Evolutionary conservation across 2,888 invertebrate genomes (phyloP), one percentile per base, ranked within the genome.

Genomic region (Nomada fucata): DNA sequence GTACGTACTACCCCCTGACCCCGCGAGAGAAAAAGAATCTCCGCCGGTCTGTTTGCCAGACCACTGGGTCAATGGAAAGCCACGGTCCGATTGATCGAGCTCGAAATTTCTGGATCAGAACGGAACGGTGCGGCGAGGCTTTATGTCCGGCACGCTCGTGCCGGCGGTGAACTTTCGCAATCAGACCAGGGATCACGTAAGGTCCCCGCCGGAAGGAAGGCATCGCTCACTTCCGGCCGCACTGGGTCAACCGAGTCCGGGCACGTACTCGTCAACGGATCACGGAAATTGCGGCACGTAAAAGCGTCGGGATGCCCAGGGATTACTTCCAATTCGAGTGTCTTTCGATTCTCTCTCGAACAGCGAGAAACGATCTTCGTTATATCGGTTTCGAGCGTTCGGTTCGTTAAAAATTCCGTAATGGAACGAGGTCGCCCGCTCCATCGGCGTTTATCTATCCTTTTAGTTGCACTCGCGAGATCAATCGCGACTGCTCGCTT

Each of bases 271-370:
- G 79, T 84, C 79, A 84, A 84, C 77, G 85, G 53, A 79, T 79
- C 73, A 70, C 68, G 76, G 82, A 85, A 84, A 85, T 85, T 85
- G 85, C 85, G 74, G 85, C 85, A 85, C 85, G 85, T 84, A 84
- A 76, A 77, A 73, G 74, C 76, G 61, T 76, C 79, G 73, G 73
- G 79, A 79, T 72, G 74, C 60, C 29, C 20, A 47, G 42, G 76
- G 80, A 69, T 84, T 80, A 79, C 76, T 72, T 59, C 70, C 72
- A 59, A 71, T 67, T 72, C 72, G 80, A 80, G 74, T 74, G 71
- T 71, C 72, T 73, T 55, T 61, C 50, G 29, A 10, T 47, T 50
- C 2, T 36, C 70, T 23, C 70, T 52, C 50, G 60, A 70, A 71
- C 11, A 60, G 1, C 60, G 47, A 29, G 15, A 20, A 60, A n/a